Percentiles rank a stretch among this genome's conserved stretches.
These are phyloP conservation scores for Drosophila burlai DNA, from an alignment of 1,140 invertebrate species.

Conservation along the genomic window DNA sequence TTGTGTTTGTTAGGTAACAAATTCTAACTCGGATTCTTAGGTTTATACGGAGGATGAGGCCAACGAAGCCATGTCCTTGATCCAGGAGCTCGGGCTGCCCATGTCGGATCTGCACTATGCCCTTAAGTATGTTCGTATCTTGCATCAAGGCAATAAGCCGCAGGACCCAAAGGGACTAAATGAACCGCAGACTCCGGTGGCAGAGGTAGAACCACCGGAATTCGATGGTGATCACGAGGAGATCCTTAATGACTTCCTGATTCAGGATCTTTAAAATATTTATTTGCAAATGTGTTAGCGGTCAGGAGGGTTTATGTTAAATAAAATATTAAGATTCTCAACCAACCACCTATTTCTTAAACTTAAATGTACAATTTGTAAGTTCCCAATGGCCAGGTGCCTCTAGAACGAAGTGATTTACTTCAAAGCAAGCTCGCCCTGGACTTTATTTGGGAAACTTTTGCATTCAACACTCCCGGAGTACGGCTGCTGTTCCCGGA, in stretches of 20 bases:
- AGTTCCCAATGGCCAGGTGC: not conserved
- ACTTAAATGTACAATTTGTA: not conserved
- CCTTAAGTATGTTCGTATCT: conserved; percentile 54
- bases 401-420: conserved; percentile 4
- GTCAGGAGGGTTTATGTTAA: no score
- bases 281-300: not conserved
- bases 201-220: conserved; percentile 11
- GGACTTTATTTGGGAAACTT: not conserved
- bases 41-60: conserved; percentile 46
- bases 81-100: conserved; percentile 47
- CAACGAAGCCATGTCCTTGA: conserved; percentile 39
- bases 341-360: not conserved
- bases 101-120: conserved; percentile 59
- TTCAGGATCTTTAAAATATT: not conserved
- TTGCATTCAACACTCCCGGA: conserved; percentile 31
- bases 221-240: not conserved
- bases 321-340: not conserved
- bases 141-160: conserved; percentile 9
- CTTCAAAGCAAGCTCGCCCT: not conserved
- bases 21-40: conserved; percentile 7
- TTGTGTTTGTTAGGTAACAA: no score
- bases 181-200: not conserved
- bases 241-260: not conserved
- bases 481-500: conserved; percentile 8
- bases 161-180: not conserved